phyloP scores from a whole-genome alignment of 2,113 vertebrate genomes.

The Chaetodon trifascialis region DNA sequence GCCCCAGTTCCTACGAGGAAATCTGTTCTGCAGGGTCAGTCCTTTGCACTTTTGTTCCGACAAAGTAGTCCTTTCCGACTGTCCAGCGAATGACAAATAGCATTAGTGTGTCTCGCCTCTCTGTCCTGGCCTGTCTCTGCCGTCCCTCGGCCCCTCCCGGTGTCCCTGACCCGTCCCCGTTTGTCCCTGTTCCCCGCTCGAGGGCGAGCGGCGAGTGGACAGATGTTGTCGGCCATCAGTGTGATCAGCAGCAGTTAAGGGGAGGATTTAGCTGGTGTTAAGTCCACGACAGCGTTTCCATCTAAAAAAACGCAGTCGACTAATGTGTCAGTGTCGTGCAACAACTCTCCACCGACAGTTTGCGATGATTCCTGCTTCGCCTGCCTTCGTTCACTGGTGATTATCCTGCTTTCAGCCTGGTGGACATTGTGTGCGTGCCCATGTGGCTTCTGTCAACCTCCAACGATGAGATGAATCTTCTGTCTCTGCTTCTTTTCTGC shows the following conservation, averaged over 20 bases:
- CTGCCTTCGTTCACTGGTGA: background rate
- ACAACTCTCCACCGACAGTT: background rate
- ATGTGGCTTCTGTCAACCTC: background rate
- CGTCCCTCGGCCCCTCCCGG: background rate
- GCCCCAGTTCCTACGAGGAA: background rate
- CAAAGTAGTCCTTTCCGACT: background rate
- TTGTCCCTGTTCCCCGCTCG: conserved; percentile 15
- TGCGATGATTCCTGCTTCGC: background rate
- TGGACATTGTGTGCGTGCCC: background rate
- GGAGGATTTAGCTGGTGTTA: conserved; percentile 69
- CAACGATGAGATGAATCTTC: background rate
- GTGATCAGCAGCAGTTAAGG: conserved; percentile 55
- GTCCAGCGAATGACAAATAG: background rate
- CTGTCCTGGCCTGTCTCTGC: background rate
- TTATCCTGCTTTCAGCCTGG: background rate
- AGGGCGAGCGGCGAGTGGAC: conserved; percentile 35
- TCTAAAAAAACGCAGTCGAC: conserved; percentile 23
- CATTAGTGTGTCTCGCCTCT: background rate
- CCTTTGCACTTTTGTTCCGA: background rate
- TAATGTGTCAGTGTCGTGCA: conserved; percentile 22
- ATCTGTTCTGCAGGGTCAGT: background rate
- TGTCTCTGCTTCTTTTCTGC: background rate
- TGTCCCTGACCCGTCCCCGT: conserved; percentile 34
- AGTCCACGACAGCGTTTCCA: conserved; percentile 37
- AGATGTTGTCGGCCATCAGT: conserved; percentile 67